Evolutionary conservation across 2,113 vertebrate species (phyloP).

Genomic region (Cephalopterus ornatus): DNA sequence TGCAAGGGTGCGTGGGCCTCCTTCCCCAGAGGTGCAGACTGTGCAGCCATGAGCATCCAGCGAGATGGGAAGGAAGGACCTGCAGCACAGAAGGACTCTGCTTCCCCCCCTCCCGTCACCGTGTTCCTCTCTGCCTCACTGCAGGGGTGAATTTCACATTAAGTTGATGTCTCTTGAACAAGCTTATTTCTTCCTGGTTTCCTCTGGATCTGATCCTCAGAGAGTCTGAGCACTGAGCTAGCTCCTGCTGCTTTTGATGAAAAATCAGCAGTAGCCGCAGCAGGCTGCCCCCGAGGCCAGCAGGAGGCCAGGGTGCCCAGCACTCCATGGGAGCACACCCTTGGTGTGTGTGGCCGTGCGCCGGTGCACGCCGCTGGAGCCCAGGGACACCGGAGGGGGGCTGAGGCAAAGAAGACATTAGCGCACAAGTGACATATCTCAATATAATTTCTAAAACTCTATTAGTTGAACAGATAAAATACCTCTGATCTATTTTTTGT

Average conservation of each 20-base stretch:
- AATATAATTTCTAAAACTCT: constrained; percentile 86
- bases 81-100: neutral
- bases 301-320: neutral
- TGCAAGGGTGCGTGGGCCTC: rapidly evolving
- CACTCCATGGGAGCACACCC: neutral
- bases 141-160: neutral
- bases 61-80: neutral
- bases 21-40: neutral
- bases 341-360: rapidly evolving
- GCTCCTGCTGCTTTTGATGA: neutral
- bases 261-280: rapidly evolving
- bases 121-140: neutral
- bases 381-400: neutral
- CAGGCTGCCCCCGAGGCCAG: neutral
- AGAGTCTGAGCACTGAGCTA: neutral
- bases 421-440: constrained; percentile 72
- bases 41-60: neutral
- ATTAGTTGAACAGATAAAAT: constrained; percentile 83
- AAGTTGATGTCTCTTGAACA: neutral
- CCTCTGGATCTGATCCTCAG: neutral
- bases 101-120: neutral
- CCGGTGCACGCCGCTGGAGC: rapidly evolving
- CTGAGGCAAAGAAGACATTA: constrained; percentile 57
- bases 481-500: constrained; percentile 78
- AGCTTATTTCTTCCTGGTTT: neutral